phyloP scores from a whole-genome alignment of 2,888 invertebrate species.

The Lithophane semibrunnea region DNA sequence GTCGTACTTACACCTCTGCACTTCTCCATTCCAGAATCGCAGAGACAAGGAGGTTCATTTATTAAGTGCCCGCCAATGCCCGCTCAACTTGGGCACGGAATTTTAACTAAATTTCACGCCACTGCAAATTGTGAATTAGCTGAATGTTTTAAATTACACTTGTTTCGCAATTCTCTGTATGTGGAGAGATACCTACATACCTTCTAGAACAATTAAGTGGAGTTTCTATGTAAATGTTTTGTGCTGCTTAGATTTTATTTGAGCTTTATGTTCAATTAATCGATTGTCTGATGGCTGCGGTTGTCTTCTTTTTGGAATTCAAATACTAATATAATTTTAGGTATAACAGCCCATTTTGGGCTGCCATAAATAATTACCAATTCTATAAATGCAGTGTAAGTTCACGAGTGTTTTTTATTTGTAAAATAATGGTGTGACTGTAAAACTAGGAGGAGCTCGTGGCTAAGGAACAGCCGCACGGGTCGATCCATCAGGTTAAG shows the following conservation, averaged over 20 bases:
- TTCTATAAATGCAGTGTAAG: neutral
- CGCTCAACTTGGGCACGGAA: conserved; percentile 71
- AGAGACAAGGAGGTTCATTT: conserved; percentile 76
- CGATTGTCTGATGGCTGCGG: neutral
- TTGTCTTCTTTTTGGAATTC: neutral
- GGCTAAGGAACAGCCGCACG: no score
- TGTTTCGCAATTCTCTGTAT: conserved; percentile 52
- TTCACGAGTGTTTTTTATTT: neutral
- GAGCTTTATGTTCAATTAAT: neutral
- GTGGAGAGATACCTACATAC: conserved; percentile 5
- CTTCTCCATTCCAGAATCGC: conserved; percentile 55
- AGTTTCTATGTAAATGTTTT: neutral
- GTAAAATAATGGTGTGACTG: no score
- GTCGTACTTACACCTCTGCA: conserved; percentile 3
- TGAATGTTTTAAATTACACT: conserved; percentile 65
- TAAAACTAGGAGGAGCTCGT: no score
- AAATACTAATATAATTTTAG: neutral
- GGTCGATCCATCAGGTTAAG: no score
- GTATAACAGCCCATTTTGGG: neutral
- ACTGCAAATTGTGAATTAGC: conserved; percentile 63
- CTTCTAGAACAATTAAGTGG: conserved; percentile 4
- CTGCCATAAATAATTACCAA: neutral
- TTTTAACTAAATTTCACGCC: conserved; percentile 77
- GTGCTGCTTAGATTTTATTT: neutral
- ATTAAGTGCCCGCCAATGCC: conserved; percentile 75